phyloP scores from a whole-genome alignment of 2,888 invertebrate genomes.

The Xestia rhomboidea region DNA sequence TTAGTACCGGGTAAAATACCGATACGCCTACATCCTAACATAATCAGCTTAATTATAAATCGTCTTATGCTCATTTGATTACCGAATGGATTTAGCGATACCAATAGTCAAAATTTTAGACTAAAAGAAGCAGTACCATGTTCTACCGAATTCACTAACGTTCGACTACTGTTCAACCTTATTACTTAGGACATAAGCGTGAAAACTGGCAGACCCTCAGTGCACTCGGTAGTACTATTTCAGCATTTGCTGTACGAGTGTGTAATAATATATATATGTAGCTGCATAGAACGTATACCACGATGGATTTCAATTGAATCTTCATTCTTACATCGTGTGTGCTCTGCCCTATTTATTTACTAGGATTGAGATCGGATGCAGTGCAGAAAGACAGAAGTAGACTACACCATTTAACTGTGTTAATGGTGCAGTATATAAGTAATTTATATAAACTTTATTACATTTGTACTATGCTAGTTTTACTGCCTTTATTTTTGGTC shows the following conservation, averaged over 20 bases:
- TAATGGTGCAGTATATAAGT: slow-evolving; percentile 14
- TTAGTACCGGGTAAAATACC: too few relatives aligned
- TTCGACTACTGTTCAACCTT: too few relatives aligned
- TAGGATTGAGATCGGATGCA: slow-evolving; percentile 47
- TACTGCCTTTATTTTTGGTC: neutral
- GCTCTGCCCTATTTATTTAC: slow-evolving; percentile 35
- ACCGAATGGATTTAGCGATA: too few relatives aligned
- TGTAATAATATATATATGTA: neutral
- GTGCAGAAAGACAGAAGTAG: slow-evolving; percentile 16
- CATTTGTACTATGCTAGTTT: neutral
- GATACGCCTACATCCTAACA: too few relatives aligned
- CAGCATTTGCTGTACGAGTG: neutral
- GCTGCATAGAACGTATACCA: neutral
- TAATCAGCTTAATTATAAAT: too few relatives aligned
- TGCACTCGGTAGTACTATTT: neutral
- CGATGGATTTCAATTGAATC: slow-evolving; percentile 45
- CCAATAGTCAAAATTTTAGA: too few relatives aligned
- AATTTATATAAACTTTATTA: slow-evolving; percentile 1
- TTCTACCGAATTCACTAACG: too few relatives aligned
- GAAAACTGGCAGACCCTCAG: too few relatives aligned
- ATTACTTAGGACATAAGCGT: too few relatives aligned
- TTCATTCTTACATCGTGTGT: slow-evolving; percentile 24
- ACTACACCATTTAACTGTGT: slow-evolving; percentile 25
- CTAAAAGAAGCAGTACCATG: too few relatives aligned
- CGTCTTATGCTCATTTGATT: too few relatives aligned